Evolutionary conservation across 2,797 vertebrate species (phyloP).

Genomic region (Lagodon rhomboides): DNA sequence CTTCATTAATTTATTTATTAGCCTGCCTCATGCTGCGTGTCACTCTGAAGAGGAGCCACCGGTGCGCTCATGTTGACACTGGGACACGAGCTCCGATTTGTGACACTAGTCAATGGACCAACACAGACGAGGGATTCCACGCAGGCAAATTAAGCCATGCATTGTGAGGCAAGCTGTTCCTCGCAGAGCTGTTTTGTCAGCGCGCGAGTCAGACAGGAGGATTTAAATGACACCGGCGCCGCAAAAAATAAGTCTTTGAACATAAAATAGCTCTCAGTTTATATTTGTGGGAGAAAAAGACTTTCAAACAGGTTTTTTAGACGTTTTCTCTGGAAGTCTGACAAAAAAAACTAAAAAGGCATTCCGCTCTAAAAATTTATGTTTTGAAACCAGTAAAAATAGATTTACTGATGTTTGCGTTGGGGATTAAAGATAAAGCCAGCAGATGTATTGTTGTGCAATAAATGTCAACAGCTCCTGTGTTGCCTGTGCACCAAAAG

Average conservation of each 20-base stretch:
- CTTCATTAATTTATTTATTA: slow-evolving; percentile 75
- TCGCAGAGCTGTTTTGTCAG: slow-evolving; percentile 53
- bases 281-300: slow-evolving; percentile 50
- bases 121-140: slow-evolving; percentile 49
- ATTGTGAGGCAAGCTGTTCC: slow-evolving; percentile 63
- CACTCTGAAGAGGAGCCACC: slow-evolving; percentile 42
- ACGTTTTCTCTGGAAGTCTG: slow-evolving; percentile 40
- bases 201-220: slow-evolving; percentile 58
- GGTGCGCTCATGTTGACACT: slow-evolving; percentile 42
- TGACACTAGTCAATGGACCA: slow-evolving; percentile 52
- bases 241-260: slow-evolving; percentile 70
- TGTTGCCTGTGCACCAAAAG: background rate
- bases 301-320: slow-evolving; percentile 38
- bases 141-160: slow-evolving; percentile 71
- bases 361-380: slow-evolving; percentile 34
- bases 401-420: slow-evolving; percentile 45
- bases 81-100: slow-evolving; percentile 55
- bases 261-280: slow-evolving; percentile 50
- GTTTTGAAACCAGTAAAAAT: slow-evolving; percentile 45
- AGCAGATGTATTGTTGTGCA: slow-evolving; percentile 11
- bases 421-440: slow-evolving; percentile 46
- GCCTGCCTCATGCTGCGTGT: slow-evolving; percentile 50
- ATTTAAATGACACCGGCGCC: slow-evolving; percentile 60
- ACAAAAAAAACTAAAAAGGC: slow-evolving; percentile 33
- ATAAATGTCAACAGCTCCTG: slow-evolving; percentile 14